Percentiles rank a stretch among this genome's conserved stretches.
These are phyloP conservation scores for Harpagoxenus sublaevis DNA, from an alignment of 2,888 invertebrate species.

Conservation along the genomic window DNA sequence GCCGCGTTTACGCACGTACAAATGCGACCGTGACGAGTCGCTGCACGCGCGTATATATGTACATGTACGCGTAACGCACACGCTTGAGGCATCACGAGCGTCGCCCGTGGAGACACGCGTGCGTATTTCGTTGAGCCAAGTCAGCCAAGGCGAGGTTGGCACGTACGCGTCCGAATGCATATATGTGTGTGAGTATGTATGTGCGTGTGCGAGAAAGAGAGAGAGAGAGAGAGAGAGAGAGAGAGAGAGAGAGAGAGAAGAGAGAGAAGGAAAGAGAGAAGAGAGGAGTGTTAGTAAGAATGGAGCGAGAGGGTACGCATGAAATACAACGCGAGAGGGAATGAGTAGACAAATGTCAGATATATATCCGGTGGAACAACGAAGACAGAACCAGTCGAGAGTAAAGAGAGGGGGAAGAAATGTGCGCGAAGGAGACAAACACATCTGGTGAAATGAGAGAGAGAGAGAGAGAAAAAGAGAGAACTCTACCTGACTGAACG, in stretches of 20 bases:
- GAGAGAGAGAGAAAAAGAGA: slow-evolving; percentile 6
- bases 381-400: not conserved
- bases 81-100: slow-evolving; percentile 45
- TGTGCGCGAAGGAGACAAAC: not conserved
- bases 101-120: slow-evolving; percentile 68
- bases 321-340: slow-evolving; percentile 16
- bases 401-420: slow-evolving; percentile 10
- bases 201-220: no score
- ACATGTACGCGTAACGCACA: slow-evolving; percentile 14
- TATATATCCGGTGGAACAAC: slow-evolving; percentile 25
- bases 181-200: not conserved
- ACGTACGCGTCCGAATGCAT: slow-evolving; percentile 49
- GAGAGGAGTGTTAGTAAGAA: slow-evolving; percentile 1
- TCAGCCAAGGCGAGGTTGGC: slow-evolving; percentile 51
- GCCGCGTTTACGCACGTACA: slow-evolving; percentile 41
- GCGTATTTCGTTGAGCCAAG: slow-evolving; percentile 62
- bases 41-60: not conserved
- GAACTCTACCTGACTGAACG: slow-evolving; percentile 10
- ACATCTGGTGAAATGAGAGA: not conserved
- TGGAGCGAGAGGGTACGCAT: slow-evolving; percentile 8
- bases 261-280: not conserved
- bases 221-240: not conserved
- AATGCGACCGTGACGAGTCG: slow-evolving; percentile 39
- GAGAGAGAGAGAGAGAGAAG: not conserved
- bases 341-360: slow-evolving; percentile 17